Conservation (phyloP, 2,797 vertebrate genomes). For the Lagorchestes hirsutus region DNA sequence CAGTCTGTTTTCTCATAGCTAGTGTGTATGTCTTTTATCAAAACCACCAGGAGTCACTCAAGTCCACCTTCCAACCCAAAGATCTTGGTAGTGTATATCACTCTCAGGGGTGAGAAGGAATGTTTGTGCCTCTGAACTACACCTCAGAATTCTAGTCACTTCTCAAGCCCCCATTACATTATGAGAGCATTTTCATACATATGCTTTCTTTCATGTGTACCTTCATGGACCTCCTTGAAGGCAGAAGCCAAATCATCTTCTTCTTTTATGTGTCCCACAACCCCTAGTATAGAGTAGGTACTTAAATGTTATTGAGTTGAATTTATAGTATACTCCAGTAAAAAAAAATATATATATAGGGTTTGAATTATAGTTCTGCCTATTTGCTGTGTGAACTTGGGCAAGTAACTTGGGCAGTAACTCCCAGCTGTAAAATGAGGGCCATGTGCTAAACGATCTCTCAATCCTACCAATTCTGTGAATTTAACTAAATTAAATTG, state of each 20-base stretch:
- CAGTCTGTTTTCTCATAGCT: neutral
- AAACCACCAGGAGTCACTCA: neutral
- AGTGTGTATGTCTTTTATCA: neutral
- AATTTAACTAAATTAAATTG: neutral
- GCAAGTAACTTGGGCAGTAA: neutral
- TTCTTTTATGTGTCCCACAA: neutral
- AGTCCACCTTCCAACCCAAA: neutral
- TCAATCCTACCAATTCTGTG: neutral
- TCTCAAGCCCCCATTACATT: neutral
- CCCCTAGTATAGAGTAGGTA: neutral
- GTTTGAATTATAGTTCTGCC: neutral
- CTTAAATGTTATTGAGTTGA: neutral
- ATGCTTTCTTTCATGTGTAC: neutral
- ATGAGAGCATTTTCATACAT: neutral
- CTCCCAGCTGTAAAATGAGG: neutral
- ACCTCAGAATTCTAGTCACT: neutral
- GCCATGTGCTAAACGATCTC: neutral
- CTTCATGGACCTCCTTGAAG: neutral
- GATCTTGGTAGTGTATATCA: neutral
- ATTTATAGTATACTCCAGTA: neutral
- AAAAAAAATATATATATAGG: neutral
- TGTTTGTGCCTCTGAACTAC: neutral
- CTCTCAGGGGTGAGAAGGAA: neutral
- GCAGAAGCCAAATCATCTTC: neutral
- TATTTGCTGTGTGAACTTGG: neutral